A percentile compares a stretch with the other conserved stretches of the same genome.
phyloP scores from a whole-genome alignment of 2,113 vertebrate species.

The Mobula birostris region DNA sequence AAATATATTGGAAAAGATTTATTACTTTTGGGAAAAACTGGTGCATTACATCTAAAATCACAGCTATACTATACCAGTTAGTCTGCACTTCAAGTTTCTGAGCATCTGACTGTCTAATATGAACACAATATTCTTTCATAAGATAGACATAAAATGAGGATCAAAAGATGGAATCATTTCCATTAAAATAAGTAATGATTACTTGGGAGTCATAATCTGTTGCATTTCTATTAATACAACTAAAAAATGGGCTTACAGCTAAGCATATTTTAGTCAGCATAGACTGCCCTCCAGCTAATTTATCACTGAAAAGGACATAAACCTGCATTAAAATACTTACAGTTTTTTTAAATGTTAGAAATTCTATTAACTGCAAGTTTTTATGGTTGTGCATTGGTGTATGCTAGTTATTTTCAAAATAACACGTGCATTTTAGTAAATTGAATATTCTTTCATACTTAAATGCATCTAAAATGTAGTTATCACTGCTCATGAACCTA shows the following conservation, averaged over 20 bases:
- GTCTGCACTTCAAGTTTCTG: not conserved
- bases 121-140: not conserved
- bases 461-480: not conserved
- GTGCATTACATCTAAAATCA: not conserved
- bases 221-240: not conserved
- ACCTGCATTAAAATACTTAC: not conserved
- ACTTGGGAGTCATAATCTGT: not conserved
- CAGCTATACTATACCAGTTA: not conserved
- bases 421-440: not conserved
- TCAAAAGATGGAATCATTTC: not conserved
- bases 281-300: not conserved
- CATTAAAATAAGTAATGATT: not conserved
- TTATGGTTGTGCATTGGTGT: not conserved
- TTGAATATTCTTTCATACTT: not conserved
- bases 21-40: not conserved
- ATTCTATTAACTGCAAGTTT: not conserved
- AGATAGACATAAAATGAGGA: not conserved
- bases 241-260: not conserved
- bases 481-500: not conserved
- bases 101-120: too few relatives aligned
- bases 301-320: not conserved
- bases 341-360: not conserved
- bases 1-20: not conserved
- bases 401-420: not conserved
- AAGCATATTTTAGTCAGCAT: not conserved